Base-by-base conservation (phyloP, 2,113 vertebrate species). In the Pardalotus punctatus region DNA sequence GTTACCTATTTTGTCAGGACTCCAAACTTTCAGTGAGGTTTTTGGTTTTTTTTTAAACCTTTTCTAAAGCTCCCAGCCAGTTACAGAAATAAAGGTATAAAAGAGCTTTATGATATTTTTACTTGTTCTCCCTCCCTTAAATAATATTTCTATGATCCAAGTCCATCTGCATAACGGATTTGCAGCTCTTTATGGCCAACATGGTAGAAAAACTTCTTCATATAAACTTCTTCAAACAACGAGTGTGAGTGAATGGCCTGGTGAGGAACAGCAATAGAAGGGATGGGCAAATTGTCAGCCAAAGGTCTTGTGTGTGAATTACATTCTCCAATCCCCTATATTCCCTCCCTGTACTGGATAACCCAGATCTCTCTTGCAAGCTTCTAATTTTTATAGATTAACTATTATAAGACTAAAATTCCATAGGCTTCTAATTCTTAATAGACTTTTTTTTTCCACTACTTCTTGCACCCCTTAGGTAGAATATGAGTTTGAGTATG, bases 1-100 rank as follows among this genome's bases (percentile, higher is more conserved):
- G 29, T 82, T 92, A 57, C 35, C 45, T 78, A 2, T 70, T 93
- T 83, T 93, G 33, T 86, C 56, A 88, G 38, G 42, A 84, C 74
- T 88, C 54, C 76, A 73, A 35, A 15, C 47, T 73, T 88, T 22
- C 42, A 58, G n/a, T 0, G 0, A 74, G 29, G 21, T 33, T 53
- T 16, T 25, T 24, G 12, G 47, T 40, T 21, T 40, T 38, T n/a
- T 42, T 72, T 50, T 8, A 28, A 38, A 12, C 2, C 13, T 86
- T 85, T 83, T 62, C 12, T 74, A 35, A 95, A 90, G 28, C 15
- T 90, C 29, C 33, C 38, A 54, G 28, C 18, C 36, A 69, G 22
- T 29, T 33, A 38, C 12, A 77, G 66, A 47, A 69, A 70, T 54
- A 82, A 62, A 73, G 14, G 8, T 58, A 36, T 45, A 42, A 65